phyloP scores from a whole-genome alignment of 2,797 vertebrate genomes.

The Eremophila alpestris region DNA sequence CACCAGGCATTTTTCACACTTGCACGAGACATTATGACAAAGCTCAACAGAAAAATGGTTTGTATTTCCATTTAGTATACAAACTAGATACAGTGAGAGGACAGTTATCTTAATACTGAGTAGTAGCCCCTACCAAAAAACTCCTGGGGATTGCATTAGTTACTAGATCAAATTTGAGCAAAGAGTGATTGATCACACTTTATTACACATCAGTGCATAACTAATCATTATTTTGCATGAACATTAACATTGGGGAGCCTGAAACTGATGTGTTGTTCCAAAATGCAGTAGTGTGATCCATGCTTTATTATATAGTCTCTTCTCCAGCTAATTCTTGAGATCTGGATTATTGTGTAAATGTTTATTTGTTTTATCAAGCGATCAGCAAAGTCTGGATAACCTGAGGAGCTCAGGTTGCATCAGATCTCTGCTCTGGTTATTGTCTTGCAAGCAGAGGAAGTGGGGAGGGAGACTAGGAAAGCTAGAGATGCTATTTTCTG shows the following conservation, averaged over 20 bases:
- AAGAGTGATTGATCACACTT: background rate
- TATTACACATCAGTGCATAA: background rate
- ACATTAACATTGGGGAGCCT: background rate
- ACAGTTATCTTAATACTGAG: background rate
- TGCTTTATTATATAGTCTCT: background rate
- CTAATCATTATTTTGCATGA: background rate
- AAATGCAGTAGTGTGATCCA: background rate
- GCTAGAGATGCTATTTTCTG: background rate
- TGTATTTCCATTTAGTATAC: slow-evolving; percentile 63
- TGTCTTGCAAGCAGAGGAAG: background rate
- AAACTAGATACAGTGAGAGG: background rate
- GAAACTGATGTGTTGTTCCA: background rate
- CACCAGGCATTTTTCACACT: slow-evolving; percentile 95
- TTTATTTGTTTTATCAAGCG: background rate
- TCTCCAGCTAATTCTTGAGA: background rate
- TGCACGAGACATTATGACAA: slow-evolving; percentile 95
- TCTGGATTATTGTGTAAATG: background rate
- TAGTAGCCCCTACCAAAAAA: background rate
- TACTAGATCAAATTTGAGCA: background rate
- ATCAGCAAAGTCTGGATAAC: background rate
- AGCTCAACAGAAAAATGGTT: slow-evolving; percentile 98
- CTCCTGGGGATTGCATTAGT: background rate
- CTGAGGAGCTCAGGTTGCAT: background rate
- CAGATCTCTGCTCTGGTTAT: background rate
- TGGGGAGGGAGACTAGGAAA: background rate